A percentile compares a stretch with the other conserved stretches of the same genome.
phyloP scores from a whole-genome alignment of 2,113 vertebrate species.

The Datnioides undecimradiatus region DNA sequence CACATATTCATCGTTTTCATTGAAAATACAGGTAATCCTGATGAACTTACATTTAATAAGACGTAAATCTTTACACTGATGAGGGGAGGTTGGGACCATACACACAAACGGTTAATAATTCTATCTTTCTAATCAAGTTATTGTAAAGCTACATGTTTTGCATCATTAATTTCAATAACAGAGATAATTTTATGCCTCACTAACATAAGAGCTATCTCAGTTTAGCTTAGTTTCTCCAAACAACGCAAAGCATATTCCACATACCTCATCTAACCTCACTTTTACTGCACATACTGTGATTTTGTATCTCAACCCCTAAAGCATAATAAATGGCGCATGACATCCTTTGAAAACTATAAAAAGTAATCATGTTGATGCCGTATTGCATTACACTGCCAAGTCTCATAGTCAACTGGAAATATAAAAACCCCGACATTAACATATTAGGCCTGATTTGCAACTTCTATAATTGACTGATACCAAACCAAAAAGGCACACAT shows the following conservation, averaged over 20 bases:
- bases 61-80: too few relatives aligned
- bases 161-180: background rate
- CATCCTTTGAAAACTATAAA: background rate
- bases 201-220: background rate
- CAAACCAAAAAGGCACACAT: slow-evolving; percentile 15
- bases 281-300: background rate
- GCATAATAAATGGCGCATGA: too few relatives aligned
- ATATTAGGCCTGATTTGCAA: background rate
- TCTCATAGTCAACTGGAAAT: background rate
- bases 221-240: background rate
- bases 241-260: background rate
- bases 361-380: background rate
- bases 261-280: background rate
- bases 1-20: background rate
- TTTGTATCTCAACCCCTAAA: too few relatives aligned
- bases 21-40: background rate
- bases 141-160: background rate
- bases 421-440: background rate
- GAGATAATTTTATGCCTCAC: background rate
- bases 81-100: background rate
- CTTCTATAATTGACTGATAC: slow-evolving; percentile 13
- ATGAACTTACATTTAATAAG: background rate
- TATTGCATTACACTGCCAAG: background rate
- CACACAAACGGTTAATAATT: background rate
- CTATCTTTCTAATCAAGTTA: background rate